Evolutionary conservation across 2,888 invertebrate species (phyloP).

Genomic region (Chydorus sphaericus): DNA sequence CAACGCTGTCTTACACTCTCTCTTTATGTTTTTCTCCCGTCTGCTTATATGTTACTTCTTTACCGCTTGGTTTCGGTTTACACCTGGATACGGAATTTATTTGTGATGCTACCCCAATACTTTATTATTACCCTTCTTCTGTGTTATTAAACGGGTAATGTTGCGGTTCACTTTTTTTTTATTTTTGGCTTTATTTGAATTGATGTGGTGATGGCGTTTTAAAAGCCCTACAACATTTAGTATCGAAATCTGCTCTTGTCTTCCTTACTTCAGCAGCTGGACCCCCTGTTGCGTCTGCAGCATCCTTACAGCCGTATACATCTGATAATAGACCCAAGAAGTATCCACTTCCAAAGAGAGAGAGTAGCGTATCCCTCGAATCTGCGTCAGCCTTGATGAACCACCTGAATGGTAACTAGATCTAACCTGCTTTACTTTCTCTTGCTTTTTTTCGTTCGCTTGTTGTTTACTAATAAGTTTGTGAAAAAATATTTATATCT

Average conservation of each 20-base stretch:
- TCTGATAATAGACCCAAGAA: neutral
- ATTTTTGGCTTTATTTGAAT: neutral
- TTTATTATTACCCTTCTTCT: too few species aligned
- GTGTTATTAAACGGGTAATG: too few species aligned
- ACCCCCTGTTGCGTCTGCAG: neutral
- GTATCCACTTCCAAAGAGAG: slow-evolving; percentile 6
- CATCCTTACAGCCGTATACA: neutral
- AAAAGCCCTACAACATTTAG: slow-evolving; percentile 11
- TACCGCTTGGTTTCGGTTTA: neutral
- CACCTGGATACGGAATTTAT: too few species aligned
- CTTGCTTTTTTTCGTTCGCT: neutral
- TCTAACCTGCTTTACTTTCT: neutral
- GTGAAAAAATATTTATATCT: neutral
- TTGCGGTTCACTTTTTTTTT: neutral
- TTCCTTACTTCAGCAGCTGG: slow-evolving; percentile 12
- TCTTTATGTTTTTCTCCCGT: too few species aligned
- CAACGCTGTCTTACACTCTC: neutral
- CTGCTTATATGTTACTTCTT: neutral
- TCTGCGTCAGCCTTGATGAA: slow-evolving; percentile 8
- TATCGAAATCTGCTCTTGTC: slow-evolving; percentile 12
- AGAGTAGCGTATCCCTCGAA: slow-evolving; percentile 10
- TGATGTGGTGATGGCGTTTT: too few species aligned
- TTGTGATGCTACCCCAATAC: too few species aligned
- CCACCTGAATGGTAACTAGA: neutral
- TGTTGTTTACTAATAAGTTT: neutral